phyloP scores from a whole-genome alignment of 2,888 invertebrate genomes.

The Acrobasis suavella region DNA sequence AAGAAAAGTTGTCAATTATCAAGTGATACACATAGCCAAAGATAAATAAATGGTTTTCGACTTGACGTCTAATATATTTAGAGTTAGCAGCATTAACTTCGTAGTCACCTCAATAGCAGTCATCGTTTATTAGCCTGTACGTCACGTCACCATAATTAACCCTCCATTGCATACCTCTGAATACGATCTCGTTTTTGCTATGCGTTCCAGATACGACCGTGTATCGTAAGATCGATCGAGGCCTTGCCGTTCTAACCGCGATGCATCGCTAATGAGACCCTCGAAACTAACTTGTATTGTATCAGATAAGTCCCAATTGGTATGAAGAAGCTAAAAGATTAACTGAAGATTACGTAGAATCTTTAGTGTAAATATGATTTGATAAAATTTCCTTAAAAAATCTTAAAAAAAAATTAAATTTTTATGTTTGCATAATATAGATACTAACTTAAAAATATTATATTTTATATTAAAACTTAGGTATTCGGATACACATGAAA shows the following conservation, averaged over 20 bases:
- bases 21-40: no score
- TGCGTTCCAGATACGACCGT: constrained; percentile 37
- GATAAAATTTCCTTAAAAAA: neutral
- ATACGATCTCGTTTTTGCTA: constrained; percentile 11
- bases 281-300: constrained; percentile 23
- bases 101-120: no score
- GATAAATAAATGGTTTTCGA: no score
- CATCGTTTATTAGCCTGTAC: constrained; percentile 7
- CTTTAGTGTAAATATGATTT: neutral
- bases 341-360: neutral
- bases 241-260: constrained; percentile 52
- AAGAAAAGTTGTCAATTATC: no score
- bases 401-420: no score
- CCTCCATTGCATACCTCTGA: constrained; percentile 13
- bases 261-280: constrained; percentile 53
- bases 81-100: no score
- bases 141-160: constrained; percentile 15
- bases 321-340: neutral
- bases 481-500: no score
- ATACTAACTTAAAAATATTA: no score
- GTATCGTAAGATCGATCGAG: constrained; percentile 38
- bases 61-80: no score
- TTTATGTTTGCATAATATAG: no score
- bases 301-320: neutral
- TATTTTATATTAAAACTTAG: no score